Base-by-base conservation (phyloP, 1,140 invertebrate genomes). In the Zaprionus davidi region DNA sequence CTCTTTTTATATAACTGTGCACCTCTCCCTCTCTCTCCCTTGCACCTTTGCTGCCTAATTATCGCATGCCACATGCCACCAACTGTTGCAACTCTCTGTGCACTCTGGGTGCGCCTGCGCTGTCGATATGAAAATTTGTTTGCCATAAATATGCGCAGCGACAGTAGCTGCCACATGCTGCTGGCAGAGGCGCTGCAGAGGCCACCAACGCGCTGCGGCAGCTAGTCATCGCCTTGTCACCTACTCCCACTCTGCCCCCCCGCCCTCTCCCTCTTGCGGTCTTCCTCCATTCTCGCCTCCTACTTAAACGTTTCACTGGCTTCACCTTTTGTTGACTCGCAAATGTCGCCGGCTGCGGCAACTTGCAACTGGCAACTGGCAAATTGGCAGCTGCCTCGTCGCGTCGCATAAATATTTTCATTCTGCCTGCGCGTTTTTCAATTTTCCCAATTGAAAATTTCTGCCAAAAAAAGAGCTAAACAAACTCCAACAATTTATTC, bases 41-140 rank as follows among this genome's bases (percentile, higher is more conserved):
- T 49, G 7, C 13, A n/a, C 0, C 12, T 41, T 15, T 22, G 3
- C 44, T 86, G 83, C 73, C 83, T 87, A 83, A 87, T 87, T 88
- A 87, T 87, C 80, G 87, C 80, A 81, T 87, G 75, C 78, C 66
- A 55, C 56, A 62, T 56, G 80, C 80, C 74, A 64, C 67, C 55
- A 70, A 46, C 49, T 41, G 64, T 22, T 41, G 64, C 64, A 5
- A 12, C 24, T 26, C 9, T 34, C 1, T 7, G 2, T 7, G 2
- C 24, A 13, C 12, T 72, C 12, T 69, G 65, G 74, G 64, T 77
- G 78, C 64, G 78, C 78, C 74, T 46, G 7, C 15, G 69, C 84
- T 84, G 84, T 87, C 84, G 84, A 87, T 87, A 79, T 79, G 81
- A 83, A 88, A 88, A 88, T 88, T 88, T 88, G 85, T 90, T 90